Base-by-base conservation (phyloP, 2,888 invertebrate species). In the Lithophane semibrunnea region DNA sequence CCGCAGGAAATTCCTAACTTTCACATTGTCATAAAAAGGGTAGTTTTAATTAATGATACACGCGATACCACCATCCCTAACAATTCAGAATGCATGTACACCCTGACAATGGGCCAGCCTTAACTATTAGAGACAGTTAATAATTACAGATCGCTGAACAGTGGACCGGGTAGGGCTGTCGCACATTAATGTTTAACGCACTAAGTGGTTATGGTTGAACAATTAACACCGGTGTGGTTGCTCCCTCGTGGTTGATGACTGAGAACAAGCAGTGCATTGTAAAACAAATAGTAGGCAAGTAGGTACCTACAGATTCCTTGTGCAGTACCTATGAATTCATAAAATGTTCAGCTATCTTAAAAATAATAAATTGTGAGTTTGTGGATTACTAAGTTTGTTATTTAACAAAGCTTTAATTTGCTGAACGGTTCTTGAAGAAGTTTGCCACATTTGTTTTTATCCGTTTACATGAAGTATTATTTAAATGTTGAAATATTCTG, bases 61-160 rank as follows among this genome's bases (percentile, higher is more conserved):
- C 56, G 66, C 44, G 58, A 65, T 69, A 75, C 49, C 74, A 52
- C 61, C 37, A 44, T 44, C 29, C 74, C 65, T 58, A 60, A 77
- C 71, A 61, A 67, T 72, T 70, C 60, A 65, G 73, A 82, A 85
- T 78, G 76, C 78, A 82, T 77, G 29, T 76, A 73, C 29, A 66
- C 52, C 29, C 24, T 68, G 54, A 85, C 74, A 82, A 78, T 65
- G 60, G 60, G 76, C 61, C 70, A 73, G 61, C 86, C 86, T 58
- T 71, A 61, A 52, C 80, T 83, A 85, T 85, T 80, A 85, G 78
- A 73, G 76, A 75, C 49, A 42, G 68, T 69, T 87, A 85, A 87
- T 87, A 79, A 86, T 86, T 83, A 85, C 79, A 77, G 79, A 77
- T 85, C 74, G 66, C 73, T 79, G 78, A 79, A 79, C 79, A 77